Conservation (phyloP, 2,113 vertebrate species). For the Macrotis lagotis region DNA sequence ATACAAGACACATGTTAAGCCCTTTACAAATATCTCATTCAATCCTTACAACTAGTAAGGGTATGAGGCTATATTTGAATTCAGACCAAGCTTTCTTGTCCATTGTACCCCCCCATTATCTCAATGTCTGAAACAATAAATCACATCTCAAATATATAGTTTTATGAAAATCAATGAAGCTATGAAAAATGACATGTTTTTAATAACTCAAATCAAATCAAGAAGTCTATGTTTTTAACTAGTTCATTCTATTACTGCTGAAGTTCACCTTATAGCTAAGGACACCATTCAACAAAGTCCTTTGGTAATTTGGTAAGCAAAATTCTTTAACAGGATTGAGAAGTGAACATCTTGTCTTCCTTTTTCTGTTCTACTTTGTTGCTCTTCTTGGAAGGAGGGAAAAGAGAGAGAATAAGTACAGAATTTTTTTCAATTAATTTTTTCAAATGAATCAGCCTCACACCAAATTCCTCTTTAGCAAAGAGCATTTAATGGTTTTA, state of each 20-base stretch:
- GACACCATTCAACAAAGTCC: not conserved
- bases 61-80: not conserved
- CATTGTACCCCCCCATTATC: not conserved
- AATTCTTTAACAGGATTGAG: not conserved
- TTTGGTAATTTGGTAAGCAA: slow-evolving; percentile 34
- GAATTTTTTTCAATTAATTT: no score
- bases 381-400: not conserved
- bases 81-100: not conserved
- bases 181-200: not conserved
- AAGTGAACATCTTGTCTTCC: not conserved
- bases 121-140: not conserved
- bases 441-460: not conserved
- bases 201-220: not conserved
- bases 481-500: not conserved
- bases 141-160: not conserved
- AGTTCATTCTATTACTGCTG: not conserved
- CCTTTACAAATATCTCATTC: not conserved
- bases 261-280: not conserved
- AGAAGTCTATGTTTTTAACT: slow-evolving; percentile 12
- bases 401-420: not conserved
- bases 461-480: not conserved
- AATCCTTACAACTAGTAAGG: not conserved
- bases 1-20: not conserved
- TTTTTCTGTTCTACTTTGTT: not conserved
- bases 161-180: not conserved